Percentiles rank a stretch among this genome's conserved stretches.
Conservation (phyloP, 2,113 vertebrate genomes). For the Oncorhynchus mykiss region DNA sequence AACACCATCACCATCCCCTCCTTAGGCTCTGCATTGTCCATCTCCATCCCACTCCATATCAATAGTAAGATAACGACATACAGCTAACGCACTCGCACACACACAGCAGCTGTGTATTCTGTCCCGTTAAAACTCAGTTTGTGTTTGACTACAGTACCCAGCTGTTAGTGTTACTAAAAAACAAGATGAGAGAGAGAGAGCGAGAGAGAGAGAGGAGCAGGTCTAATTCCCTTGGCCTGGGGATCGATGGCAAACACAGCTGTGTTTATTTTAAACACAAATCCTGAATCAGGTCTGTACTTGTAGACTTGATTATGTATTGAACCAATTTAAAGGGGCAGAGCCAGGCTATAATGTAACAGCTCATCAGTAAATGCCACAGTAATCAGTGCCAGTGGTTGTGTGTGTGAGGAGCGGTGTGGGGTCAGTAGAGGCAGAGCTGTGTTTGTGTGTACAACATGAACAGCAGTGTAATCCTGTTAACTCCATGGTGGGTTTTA, state of each 20-base stretch:
- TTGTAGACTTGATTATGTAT: slow-evolving; percentile 21
- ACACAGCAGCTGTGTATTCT: slow-evolving; percentile 14
- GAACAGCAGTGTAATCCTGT: slow-evolving; percentile 36
- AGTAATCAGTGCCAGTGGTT: slow-evolving; percentile 43
- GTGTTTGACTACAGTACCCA: slow-evolving; percentile 7
- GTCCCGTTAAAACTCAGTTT: slow-evolving; percentile 19
- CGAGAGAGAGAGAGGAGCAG: slow-evolving; percentile 7
- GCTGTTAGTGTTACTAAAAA: background rate
- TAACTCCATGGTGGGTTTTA: slow-evolving; percentile 25
- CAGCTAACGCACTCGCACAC: slow-evolving; percentile 14
- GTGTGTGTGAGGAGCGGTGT: slow-evolving; percentile 36
- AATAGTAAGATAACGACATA: background rate
- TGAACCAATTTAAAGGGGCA: slow-evolving; percentile 11
- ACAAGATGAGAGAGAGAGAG: background rate
- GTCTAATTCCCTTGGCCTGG: slow-evolving; percentile 31
- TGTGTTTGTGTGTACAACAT: slow-evolving; percentile 35
- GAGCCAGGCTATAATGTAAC: slow-evolving; percentile 21
- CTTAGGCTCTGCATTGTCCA: background rate
- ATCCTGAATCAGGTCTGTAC: background rate
- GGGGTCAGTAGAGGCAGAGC: slow-evolving; percentile 24
- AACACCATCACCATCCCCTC: slow-evolving; percentile 22
- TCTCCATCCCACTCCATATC: background rate
- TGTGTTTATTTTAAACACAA: slow-evolving; percentile 14
- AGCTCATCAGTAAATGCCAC: slow-evolving; percentile 47
- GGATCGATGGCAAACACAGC: slow-evolving; percentile 38